Evolutionary conservation across 2,888 invertebrate species (phyloP).

Genomic region (Agrochola lota): DNA sequence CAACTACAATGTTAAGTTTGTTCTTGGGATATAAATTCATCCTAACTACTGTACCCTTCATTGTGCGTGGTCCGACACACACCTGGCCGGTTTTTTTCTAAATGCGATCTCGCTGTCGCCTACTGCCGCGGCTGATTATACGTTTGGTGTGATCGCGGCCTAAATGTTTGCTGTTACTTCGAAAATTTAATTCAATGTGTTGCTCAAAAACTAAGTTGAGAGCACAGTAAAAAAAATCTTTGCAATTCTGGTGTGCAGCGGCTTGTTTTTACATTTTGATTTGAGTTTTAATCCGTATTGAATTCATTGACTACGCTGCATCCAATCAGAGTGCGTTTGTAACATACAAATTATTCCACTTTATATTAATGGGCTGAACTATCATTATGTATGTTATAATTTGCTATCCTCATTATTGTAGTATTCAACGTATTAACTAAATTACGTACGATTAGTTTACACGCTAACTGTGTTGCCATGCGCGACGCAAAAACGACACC

Average conservation of each 20-base stretch:
- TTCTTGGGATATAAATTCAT: too few relatives aligned
- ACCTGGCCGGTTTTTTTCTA: neutral
- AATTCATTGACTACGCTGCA: constrained; percentile 19
- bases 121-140: neutral
- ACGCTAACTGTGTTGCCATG: constrained; percentile 70
- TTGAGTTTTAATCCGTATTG: constrained; percentile 20
- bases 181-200: neutral
- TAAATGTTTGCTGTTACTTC: neutral
- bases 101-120: neutral
- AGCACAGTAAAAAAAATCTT: constrained; percentile 6
- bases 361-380: constrained; percentile 64
- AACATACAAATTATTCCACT: constrained; percentile 81
- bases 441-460: constrained; percentile 73
- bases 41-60: too few relatives aligned
- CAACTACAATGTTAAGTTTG: too few relatives aligned
- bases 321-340: constrained; percentile 61
- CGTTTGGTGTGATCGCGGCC: neutral
- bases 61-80: too few relatives aligned
- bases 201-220: constrained; percentile 11
- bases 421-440: constrained; percentile 78
- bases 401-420: constrained; percentile 75
- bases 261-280: constrained; percentile 13
- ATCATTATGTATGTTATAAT: constrained; percentile 66
- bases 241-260: constrained; percentile 24
- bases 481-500: constrained; percentile 34